Conservation (phyloP, 2,113 vertebrate genomes). For the Marcusenius ussheri region DNA sequence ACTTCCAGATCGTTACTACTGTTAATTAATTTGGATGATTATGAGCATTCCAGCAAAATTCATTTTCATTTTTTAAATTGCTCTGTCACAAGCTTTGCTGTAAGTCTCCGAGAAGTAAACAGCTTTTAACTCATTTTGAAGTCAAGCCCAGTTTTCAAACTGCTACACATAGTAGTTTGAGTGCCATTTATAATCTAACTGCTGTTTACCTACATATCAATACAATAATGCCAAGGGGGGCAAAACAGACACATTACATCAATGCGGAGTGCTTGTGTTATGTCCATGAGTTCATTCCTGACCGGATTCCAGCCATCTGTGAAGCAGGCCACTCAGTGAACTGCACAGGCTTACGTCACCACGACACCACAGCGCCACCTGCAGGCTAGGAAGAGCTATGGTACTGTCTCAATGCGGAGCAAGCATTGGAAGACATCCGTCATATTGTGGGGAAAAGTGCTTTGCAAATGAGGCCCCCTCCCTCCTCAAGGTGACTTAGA, state of each 20-base stretch:
- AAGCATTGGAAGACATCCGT: not conserved
- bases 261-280: not conserved
- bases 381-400: not conserved
- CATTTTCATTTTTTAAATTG: not conserved
- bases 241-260: not conserved
- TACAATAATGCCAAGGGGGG: not conserved
- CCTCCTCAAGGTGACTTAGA: conserved; percentile 24
- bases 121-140: not conserved
- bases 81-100: not conserved
- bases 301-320: not conserved
- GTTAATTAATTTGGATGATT: not conserved
- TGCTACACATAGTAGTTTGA: not conserved
- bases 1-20: not conserved
- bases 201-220: not conserved
- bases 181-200: not conserved
- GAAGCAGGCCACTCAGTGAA: not conserved
- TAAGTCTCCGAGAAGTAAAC: not conserved
- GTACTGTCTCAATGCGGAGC: not conserved
- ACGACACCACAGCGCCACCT: not conserved
- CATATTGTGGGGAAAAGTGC: not conserved
- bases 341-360: not conserved
- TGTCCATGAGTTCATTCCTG: not conserved
- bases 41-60: not conserved
- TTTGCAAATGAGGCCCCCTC: not conserved
- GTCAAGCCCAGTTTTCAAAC: not conserved